Conservation (phyloP, 2,888 invertebrate species). For the Helobdella robusta region DNA sequence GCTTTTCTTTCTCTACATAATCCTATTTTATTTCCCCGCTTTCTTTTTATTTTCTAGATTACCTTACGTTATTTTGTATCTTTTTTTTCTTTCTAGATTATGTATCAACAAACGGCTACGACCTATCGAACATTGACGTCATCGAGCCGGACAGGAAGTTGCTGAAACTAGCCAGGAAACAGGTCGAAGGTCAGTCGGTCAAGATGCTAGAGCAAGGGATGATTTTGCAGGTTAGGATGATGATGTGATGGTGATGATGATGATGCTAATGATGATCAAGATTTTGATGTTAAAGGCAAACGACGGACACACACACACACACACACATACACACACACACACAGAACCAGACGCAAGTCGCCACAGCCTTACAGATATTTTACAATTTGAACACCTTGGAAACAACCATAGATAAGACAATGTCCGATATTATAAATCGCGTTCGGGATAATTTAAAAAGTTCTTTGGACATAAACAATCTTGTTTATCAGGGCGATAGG, state of each 20-base stretch:
- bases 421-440: conserved; percentile 49
- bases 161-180: conserved; percentile 60
- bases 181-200: conserved; percentile 69
- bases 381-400: conserved; percentile 53
- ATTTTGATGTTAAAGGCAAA: no score
- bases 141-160: conserved; percentile 65
- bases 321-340: no score
- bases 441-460: conserved; percentile 52
- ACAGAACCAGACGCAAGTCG: conserved; percentile 53
- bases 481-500: conserved; percentile 15
- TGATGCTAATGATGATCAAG: no score
- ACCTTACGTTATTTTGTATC: neutral
- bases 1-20: no score
- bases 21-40: conserved; percentile 28
- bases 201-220: conserved; percentile 71
- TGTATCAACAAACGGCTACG: conserved; percentile 64
- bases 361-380: conserved; percentile 60
- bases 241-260: no score
- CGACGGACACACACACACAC: no score
- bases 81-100: conserved; percentile 60
- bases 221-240: conserved; percentile 56
- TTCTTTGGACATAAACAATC: conserved; percentile 49
- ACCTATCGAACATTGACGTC: conserved; percentile 70
- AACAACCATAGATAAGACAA: conserved; percentile 52
- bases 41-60: neutral